phyloP scores from a whole-genome alignment of 2,888 invertebrate genomes.

The Nephrotoma appendiculata region DNA sequence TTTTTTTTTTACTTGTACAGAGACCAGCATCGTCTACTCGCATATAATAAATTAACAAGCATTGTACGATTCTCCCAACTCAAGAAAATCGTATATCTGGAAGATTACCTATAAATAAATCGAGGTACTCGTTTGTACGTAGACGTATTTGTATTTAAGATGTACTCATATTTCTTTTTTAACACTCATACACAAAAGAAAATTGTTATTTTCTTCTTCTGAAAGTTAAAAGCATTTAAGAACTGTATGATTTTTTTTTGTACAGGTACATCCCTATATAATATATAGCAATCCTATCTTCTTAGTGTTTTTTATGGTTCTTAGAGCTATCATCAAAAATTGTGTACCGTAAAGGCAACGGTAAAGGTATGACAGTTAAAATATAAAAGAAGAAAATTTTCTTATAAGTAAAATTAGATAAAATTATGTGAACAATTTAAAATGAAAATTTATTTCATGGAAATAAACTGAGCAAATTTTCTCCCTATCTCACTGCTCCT shows the following conservation, averaged over 20 bases:
- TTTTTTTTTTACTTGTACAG: not conserved
- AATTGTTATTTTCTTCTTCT: not conserved
- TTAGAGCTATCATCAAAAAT: not conserved
- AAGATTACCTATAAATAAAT: not conserved
- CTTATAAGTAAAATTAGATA: not conserved
- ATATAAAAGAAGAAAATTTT: not conserved
- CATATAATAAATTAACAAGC: not conserved
- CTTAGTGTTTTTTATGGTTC: not conserved
- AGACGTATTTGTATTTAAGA: not conserved
- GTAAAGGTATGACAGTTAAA: not conserved
- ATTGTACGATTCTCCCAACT: not conserved
- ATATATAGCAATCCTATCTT: not conserved
- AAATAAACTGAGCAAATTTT: not conserved
- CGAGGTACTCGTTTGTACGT: not conserved
- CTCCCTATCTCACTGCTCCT: not conserved
- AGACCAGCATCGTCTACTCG: not conserved
- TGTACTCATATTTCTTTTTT: not conserved
- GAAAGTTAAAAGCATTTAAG: not conserved
- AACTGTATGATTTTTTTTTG: not conserved
- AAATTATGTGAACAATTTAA: not conserved
- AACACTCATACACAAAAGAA: not conserved
- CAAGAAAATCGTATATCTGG: no score
- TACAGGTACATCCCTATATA: not conserved
- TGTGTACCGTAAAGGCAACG: not conserved
- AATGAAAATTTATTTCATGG: not conserved